phyloP scores from a whole-genome alignment of 2,113 vertebrate genomes.

The Plecotus auritus region DNA sequence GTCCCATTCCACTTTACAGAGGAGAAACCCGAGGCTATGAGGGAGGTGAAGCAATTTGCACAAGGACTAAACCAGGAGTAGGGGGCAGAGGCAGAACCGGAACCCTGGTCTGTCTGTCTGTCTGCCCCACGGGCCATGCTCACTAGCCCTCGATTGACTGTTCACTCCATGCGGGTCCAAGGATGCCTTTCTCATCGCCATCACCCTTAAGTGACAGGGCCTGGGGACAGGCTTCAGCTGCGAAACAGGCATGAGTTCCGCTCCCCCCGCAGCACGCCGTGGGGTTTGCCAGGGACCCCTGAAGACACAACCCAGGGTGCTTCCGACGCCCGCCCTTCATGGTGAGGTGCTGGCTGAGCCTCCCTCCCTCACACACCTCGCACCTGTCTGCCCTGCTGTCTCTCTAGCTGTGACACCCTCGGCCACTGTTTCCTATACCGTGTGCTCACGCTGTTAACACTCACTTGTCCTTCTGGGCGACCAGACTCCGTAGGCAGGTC shows the following conservation, averaged over 20 bases:
- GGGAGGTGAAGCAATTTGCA: neutral
- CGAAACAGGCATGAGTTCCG: neutral
- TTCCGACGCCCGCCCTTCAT: fast-evolving
- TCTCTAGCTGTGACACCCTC: neutral
- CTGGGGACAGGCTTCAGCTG: neutral
- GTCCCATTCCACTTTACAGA: neutral
- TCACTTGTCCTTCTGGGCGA: neutral
- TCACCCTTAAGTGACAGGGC: neutral
- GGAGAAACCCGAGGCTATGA: neutral
- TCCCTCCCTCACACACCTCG: neutral
- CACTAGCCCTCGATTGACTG: neutral
- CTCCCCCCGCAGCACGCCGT: fast-evolving
- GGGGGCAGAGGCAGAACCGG: neutral
- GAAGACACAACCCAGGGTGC: neutral
- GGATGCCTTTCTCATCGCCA: neutral
- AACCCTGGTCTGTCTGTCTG: neutral
- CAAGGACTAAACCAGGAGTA: neutral
- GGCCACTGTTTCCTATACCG: neutral
- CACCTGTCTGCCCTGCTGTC: neutral
- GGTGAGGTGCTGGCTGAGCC: fast-evolving
- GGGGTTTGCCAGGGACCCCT: neutral
- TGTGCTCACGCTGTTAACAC: fast-evolving
- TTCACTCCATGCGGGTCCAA: neutral
- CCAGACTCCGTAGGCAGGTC: neutral
- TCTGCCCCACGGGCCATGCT: neutral